Base-by-base conservation (phyloP, 2,888 invertebrate genomes). In the Epinotia nisella region DNA sequence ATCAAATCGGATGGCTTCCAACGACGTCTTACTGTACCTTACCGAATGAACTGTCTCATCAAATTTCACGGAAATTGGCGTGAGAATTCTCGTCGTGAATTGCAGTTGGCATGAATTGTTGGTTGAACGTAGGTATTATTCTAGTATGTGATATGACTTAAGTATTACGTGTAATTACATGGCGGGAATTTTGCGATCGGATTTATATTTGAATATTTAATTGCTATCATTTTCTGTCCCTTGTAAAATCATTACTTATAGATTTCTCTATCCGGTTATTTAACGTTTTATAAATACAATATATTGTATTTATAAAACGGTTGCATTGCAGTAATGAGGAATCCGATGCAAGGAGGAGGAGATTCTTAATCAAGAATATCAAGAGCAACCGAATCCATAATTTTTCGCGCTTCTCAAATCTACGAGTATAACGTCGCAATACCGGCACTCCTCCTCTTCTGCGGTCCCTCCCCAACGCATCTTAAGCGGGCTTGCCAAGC, bases 41-140 rank as follows among this genome's bases (percentile, higher is more conserved):
- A 29, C 11, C 3, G n/a, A 56, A 70, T 64, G 49, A 58, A 70
- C 56, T 70, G 62, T 56, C 41, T 29, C 39, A 51, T 17, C n/a
- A 3, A 56, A 55, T 70, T 45, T 17, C 15, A 41, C 45, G 55
- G 35, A 81, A 82, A 85, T 82, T 81, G 81, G 55, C 79, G 80
- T 85, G 82, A 76, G 83, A 86, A 82, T 76, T 77, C 78, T 65
- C 67, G 49, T 71, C 75, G 75, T 58, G 76, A 80, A 82, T 79
- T 84, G 81, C 83, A 83, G 77, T 80, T 81, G 81, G 75, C 77
- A 79, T 78, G 75, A 76, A 81, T 84, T 82, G 82, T 82, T 82
- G 75, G 79, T 81, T n/a, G n/a, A 55, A 74, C 73, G 65, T 78
- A 74, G 72, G 65, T 78, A 78, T 86, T 86, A 59, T 56, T 51